Conservation (phyloP, 1,140 invertebrate species). For the Trichonephila clavata region DNA sequence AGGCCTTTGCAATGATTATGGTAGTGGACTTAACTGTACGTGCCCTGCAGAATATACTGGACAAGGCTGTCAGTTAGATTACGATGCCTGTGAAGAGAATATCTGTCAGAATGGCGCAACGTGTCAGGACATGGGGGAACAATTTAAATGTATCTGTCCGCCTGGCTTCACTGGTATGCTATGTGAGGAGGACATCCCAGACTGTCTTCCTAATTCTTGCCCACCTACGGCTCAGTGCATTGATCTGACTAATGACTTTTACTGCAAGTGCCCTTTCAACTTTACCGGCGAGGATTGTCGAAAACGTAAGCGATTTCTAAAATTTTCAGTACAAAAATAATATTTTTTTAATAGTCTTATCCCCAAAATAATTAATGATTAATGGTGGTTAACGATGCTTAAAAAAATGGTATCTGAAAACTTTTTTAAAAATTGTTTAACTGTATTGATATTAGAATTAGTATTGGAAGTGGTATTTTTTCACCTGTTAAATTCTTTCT, state of each 20-base stretch:
- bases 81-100: constrained; percentile 88
- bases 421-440: background rate
- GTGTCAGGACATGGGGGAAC: constrained; percentile 91
- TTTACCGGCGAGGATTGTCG: constrained; percentile 97
- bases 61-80: constrained; percentile 96
- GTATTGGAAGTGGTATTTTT: too few relatives aligned
- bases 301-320: constrained; percentile 87
- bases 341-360: background rate
- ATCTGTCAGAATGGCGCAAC: constrained; percentile 96
- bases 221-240: constrained; percentile 96
- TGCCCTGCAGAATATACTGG: constrained; percentile 92
- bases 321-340: background rate
- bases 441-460: too few relatives aligned
- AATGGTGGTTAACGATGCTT: background rate
- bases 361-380: too few relatives aligned
- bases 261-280: constrained; percentile 97
- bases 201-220: constrained; percentile 96
- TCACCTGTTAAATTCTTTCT: too few relatives aligned
- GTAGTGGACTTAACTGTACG: constrained; percentile 95
- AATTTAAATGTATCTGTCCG: constrained; percentile 92
- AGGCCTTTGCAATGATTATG: constrained; percentile 96
- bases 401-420: background rate
- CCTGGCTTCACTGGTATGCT: constrained; percentile 92
- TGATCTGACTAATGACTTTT: constrained; percentile 94
- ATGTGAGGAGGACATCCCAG: constrained; percentile 95